A percentile compares a stretch with the other conserved stretches of the same genome.
Conservation (phyloP, 1,140 invertebrate species). For the Dreissena polymorpha region DNA sequence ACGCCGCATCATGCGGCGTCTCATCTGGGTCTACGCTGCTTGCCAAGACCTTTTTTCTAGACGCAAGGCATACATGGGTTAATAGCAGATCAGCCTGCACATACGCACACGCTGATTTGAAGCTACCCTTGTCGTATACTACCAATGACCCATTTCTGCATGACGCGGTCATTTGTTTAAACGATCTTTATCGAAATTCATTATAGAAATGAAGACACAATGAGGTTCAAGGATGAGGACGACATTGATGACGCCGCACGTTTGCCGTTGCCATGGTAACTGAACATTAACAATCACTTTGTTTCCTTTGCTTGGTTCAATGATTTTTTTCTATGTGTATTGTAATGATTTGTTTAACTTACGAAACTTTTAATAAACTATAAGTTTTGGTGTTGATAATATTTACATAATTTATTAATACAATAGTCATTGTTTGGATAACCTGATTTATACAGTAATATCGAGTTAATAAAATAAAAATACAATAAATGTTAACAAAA, state of each 20-base stretch:
- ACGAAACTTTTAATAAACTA: not conserved
- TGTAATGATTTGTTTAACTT: not conserved
- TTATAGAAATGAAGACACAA: not conserved
- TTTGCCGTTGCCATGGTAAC: constrained; percentile 48
- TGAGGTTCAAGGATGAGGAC: constrained; percentile 28
- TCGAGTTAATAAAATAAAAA: too few species aligned
- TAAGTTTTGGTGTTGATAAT: not conserved
- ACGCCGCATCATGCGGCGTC: too few species aligned
- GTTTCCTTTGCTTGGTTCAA: not conserved
- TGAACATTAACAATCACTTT: not conserved
- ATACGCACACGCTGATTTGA: not conserved
- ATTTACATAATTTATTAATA: not conserved
- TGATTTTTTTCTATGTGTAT: not conserved
- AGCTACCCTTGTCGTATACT: not conserved
- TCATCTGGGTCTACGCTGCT: too few species aligned
- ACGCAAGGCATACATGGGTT: too few species aligned
- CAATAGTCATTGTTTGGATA: not conserved
- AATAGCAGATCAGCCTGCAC: not conserved
- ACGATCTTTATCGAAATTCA: not conserved
- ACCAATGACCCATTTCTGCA: not conserved
- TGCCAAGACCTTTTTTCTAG: too few species aligned
- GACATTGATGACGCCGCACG: constrained; percentile 43
- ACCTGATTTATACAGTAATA: too few species aligned
- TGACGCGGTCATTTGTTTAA: not conserved
- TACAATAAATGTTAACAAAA: too few species aligned